Conservation (phyloP, 2,113 vertebrate genomes). For the Ahaetulla prasina region DNA sequence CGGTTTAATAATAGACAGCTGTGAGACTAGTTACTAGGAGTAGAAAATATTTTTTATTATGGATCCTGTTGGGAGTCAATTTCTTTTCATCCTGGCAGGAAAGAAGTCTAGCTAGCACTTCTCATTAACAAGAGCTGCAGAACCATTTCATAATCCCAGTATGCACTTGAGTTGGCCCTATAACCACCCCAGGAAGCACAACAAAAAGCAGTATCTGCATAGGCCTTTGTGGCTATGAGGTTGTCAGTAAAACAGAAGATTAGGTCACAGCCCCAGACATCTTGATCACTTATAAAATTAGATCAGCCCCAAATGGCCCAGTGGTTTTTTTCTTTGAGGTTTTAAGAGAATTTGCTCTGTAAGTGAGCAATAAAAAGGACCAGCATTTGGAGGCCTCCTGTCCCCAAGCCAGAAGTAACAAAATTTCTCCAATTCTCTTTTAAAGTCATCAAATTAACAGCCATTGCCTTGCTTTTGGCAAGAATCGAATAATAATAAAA, state of each 20-base stretch:
- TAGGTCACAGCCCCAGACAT: background rate
- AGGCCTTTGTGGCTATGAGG: background rate
- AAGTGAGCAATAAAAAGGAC: background rate
- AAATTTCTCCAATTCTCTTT: background rate
- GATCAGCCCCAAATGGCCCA: background rate
- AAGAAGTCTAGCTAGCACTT: background rate
- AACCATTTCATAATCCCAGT: background rate
- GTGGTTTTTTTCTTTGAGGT: background rate
- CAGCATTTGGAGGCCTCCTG: background rate
- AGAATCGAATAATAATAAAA: background rate
- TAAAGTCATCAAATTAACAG: background rate
- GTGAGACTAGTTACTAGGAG: background rate
- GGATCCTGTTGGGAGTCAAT: background rate
- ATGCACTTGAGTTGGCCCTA: background rate
- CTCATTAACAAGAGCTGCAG: background rate
- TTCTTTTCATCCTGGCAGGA: background rate
- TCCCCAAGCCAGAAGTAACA: background rate
- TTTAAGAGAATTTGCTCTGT: background rate
- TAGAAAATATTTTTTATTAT: background rate
- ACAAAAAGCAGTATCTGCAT: background rate
- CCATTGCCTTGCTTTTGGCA: background rate
- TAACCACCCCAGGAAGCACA: background rate
- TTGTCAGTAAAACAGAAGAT: background rate
- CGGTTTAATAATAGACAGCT: background rate
- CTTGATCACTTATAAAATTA: background rate